A percentile compares a stretch with the other conserved stretches of the same genome.
Conservation (phyloP, 1,140 invertebrate genomes). For the Dreissena polymorpha region DNA sequence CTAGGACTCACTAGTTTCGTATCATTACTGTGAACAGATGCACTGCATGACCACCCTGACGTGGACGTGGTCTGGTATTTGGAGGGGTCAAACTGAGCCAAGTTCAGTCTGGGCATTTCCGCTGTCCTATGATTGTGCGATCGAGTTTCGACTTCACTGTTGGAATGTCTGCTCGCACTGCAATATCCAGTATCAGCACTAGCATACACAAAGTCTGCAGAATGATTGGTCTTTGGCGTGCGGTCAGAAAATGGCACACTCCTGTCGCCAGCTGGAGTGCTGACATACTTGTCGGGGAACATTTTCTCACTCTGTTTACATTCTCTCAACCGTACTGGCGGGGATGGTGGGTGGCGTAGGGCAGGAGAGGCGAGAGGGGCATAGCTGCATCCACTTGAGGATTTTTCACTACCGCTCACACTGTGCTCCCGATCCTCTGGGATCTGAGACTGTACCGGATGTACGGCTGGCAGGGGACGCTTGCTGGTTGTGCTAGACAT, state of each 20-base stretch:
- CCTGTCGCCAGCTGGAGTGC: conserved; percentile 28
- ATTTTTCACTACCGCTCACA: conserved; percentile 33
- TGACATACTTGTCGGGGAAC: conserved; percentile 46
- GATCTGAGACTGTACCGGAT: conserved; percentile 58
- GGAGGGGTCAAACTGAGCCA: conserved; percentile 65
- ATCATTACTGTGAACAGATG: conserved; percentile 64
- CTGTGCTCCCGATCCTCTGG: conserved; percentile 62
- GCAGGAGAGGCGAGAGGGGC: conserved; percentile 26
- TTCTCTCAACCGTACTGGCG: conserved; percentile 71
- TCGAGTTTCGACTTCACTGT: conserved; percentile 46
- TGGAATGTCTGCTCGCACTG: conserved; percentile 45
- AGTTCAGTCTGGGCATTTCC: conserved; percentile 46
- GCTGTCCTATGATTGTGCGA: conserved; percentile 31
- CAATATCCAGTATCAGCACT: conserved; percentile 51
- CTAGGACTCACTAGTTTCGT: conserved; percentile 43
- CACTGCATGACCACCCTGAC: conserved; percentile 69
- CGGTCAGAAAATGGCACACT: conserved; percentile 28
- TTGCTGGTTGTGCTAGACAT: conserved; percentile 53
- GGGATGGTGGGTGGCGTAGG: conserved; percentile 69
- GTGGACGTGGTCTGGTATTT: conserved; percentile 65
- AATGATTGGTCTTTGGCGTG: conserved; percentile 43
- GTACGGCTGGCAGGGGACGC: conserved; percentile 66
- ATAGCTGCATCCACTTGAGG: conserved; percentile 31
- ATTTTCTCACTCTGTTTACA: conserved; percentile 50
- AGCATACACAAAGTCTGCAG: conserved; percentile 27